Evolutionary conservation across 1,140 invertebrate genomes (phyloP), one percentile per base, ranked within the genome.

Genomic region (Leucophenga varia): DNA sequence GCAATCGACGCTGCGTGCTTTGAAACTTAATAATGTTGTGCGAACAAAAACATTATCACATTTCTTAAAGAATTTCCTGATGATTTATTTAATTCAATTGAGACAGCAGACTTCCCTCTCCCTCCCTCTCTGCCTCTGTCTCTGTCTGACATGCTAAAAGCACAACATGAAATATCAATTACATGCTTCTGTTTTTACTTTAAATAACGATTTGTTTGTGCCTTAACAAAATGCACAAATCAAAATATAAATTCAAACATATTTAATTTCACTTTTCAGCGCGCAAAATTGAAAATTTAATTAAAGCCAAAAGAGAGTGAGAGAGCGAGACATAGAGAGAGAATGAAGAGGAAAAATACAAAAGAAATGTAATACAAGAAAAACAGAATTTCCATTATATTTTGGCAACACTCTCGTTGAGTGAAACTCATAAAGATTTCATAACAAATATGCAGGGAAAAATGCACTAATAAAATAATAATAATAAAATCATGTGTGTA

Each of bases 391-490:
- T 43, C 49, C 51, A 53, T 54, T 54, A 59, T 56, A 47, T 43
- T 52, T 40, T 18, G 6, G 25, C 25, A 28, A 28, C 25, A 12
- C 12, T 28, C 22, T 31, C 30, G 20, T 36, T 32, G 34, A 53
- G 57, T 51, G 43, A 49, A 54, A 52, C 35, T 47, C 52, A 67
- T 67, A 44, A 45, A 59, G 45, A 49, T 61, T 44, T 48, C 50
- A 57, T 46, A 55, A 40, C 47, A 32, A 18, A 30, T 31, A 30
- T 43, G 41, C 35, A 20, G 39, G 21, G 17, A 30, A 51, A 67
- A 67, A 63, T 67, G 55, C 45, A 52, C 49, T 64, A 67, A 67
- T 61, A 67, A n/a, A n/a, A n/a, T n/a, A n/a, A n/a, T n/a, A n/a
- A n/a, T n/a, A n/a, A n/a, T n/a, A n/a, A 64, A 67, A 61, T 47